Percentiles rank a stretch among this genome's conserved stretches.
phyloP scores from a whole-genome alignment of 2,888 invertebrate genomes.

The Orchesellides sinensis region DNA sequence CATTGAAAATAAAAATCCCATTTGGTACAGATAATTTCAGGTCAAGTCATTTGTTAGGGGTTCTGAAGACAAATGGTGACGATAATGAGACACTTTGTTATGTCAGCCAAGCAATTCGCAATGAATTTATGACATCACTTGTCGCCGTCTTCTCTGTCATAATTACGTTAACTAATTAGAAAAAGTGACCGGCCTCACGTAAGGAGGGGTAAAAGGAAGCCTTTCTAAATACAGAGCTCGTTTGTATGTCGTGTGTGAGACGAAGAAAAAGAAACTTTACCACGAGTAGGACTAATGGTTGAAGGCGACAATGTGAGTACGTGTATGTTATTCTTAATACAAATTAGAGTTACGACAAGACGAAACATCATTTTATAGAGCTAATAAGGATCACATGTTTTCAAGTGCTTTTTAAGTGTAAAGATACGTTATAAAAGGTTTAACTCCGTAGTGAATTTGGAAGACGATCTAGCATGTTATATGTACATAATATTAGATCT shows the following conservation, averaged over 20 bases:
- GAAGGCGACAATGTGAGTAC: conserved; percentile 31
- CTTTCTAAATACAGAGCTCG: not conserved
- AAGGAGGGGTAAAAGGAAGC: conserved; percentile 16
- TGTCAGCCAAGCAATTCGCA: conserved; percentile 66
- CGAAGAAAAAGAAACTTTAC: not conserved
- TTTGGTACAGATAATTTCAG: too few relatives aligned
- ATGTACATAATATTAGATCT: too few relatives aligned
- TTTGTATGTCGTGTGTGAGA: not conserved
- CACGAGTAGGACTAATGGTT: not conserved
- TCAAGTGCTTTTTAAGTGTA: not conserved
- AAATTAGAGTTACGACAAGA: conserved; percentile 41
- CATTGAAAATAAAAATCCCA: too few relatives aligned
- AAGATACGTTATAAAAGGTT: too few relatives aligned
- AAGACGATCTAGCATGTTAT: too few relatives aligned
- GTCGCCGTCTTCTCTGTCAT: conserved; percentile 62
- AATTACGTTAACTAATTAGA: conserved; percentile 66
- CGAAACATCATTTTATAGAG: conserved; percentile 53
- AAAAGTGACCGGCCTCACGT: conserved; percentile 56
- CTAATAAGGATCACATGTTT: conserved; percentile 64
- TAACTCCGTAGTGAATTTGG: too few relatives aligned
- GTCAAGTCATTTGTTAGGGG: too few relatives aligned
- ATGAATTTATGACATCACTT: conserved; percentile 66
- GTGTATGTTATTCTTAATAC: too few relatives aligned
- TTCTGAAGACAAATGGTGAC: conserved; percentile 57
- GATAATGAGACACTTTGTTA: conserved; percentile 68